Percentiles rank a stretch among this genome's conserved stretches.
phyloP scores from a whole-genome alignment of 2,888 invertebrate species.

The Nezara viridula region DNA sequence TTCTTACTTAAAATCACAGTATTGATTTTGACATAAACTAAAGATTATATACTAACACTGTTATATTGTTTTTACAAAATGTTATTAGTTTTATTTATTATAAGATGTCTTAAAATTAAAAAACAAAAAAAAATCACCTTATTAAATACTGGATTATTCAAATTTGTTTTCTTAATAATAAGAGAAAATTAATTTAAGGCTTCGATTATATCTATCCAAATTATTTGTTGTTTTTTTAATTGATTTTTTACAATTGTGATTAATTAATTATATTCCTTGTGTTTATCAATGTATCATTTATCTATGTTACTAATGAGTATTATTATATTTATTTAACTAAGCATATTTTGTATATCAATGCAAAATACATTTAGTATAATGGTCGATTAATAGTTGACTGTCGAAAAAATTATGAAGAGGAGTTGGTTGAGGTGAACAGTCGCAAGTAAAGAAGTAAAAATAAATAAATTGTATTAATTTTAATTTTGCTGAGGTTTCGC shows the following conservation, averaged over 20 bases:
- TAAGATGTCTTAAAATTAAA: background rate
- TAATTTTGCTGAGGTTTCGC: too few species aligned
- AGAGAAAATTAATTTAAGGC: slow-evolving; percentile 7
- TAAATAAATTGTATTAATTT: too few species aligned
- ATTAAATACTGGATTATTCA: background rate
- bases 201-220: background rate
- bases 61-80: background rate
- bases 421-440: too few species aligned
- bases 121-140: background rate
- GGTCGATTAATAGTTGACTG: too few species aligned
- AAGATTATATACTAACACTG: background rate
- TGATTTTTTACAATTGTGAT: slow-evolving; percentile 18
- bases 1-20: background rate
- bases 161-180: background rate
- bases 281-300: slow-evolving; percentile 28
- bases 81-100: slow-evolving; percentile 8
- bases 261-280: slow-evolving; percentile 23
- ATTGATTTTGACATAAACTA: background rate
- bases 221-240: background rate
- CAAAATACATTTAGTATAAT: too few species aligned
- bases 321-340: slow-evolving; percentile 15
- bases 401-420: too few species aligned
- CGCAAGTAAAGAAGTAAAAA: too few species aligned
- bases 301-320: slow-evolving; percentile 16
- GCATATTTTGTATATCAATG: background rate